Evolutionary conservation across 1,140 invertebrate species (phyloP).

Genomic region (Mizuhopecten yessoensis): DNA sequence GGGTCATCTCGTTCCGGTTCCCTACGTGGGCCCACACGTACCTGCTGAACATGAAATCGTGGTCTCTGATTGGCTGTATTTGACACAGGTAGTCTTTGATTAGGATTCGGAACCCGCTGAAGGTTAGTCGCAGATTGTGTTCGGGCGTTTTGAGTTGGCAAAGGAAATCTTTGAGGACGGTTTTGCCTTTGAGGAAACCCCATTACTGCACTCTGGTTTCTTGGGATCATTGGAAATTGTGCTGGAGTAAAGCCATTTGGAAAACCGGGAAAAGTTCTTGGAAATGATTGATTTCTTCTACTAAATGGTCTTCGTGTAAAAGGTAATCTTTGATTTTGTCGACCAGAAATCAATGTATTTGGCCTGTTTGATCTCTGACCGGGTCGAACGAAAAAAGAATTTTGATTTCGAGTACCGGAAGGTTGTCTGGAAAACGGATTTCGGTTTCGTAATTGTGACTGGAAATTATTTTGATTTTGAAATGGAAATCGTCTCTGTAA

Average conservation of each 20-base stretch:
- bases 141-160: neutral
- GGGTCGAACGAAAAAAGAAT: neutral
- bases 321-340: neutral
- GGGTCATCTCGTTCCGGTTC: neutral
- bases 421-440: neutral
- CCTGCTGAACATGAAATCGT: neutral
- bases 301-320: neutral
- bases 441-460: neutral
- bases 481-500: neutral
- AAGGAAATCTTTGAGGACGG: neutral
- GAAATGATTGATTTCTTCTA: neutral
- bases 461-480: slow-evolving; percentile 11
- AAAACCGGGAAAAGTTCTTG: neutral
- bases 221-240: neutral
- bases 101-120: neutral
- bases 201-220: neutral
- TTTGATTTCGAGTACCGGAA: neutral
- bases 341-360: neutral
- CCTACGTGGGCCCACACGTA: neutral
- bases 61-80: slow-evolving; percentile 5
- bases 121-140: neutral
- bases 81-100: neutral
- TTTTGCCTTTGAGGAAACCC: neutral
- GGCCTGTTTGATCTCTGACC: neutral
- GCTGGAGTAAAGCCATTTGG: neutral